phyloP scores from a whole-genome alignment of 2,888 invertebrate genomes.

The Therioaphis trifolii region DNA sequence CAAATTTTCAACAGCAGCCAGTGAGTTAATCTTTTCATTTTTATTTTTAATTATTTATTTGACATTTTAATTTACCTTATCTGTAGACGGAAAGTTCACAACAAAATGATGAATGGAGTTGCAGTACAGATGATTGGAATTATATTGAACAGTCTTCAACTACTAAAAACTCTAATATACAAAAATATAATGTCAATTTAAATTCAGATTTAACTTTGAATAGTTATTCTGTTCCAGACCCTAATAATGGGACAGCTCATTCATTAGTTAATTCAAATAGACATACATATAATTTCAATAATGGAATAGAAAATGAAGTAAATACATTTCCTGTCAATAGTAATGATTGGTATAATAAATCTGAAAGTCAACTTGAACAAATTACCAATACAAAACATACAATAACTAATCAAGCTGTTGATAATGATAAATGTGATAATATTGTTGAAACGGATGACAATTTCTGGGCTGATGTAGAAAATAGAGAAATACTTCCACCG shows the following conservation, averaged over 20 bases:
- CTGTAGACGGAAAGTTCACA: slow-evolving; percentile 17
- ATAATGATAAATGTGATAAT: slow-evolving; percentile 24
- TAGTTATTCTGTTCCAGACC: slow-evolving; percentile 6
- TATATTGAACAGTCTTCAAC: slow-evolving; percentile 46
- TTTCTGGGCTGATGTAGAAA: slow-evolving; percentile 63
- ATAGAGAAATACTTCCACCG: slow-evolving; percentile 64
- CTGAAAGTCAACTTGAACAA: slow-evolving; percentile 41
- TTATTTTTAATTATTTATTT: background rate
- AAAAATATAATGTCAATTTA: background rate
- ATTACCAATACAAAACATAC: slow-evolving; percentile 14
- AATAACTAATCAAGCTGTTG: slow-evolving; percentile 26
- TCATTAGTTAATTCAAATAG: slow-evolving; percentile 32
- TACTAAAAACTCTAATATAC: slow-evolving; percentile 21
- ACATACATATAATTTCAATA: slow-evolving; percentile 5
- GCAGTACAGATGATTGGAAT: slow-evolving; percentile 52
- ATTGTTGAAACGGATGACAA: slow-evolving; percentile 35
- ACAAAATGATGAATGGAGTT: slow-evolving; percentile 55
- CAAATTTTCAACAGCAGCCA: slow-evolving; percentile 41
- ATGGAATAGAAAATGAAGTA: slow-evolving; percentile 44
- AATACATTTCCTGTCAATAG: background rate
- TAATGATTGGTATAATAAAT: slow-evolving; percentile 43
- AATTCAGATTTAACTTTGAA: slow-evolving; percentile 44
- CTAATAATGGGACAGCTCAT: slow-evolving; percentile 10
- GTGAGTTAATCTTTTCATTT: slow-evolving; percentile 40
- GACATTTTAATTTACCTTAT: slow-evolving; percentile 7